These are phyloP conservation scores for Onychomys leucogaster DNA, from an alignment of 2,797 vertebrate species.

Conservation along the genomic window DNA sequence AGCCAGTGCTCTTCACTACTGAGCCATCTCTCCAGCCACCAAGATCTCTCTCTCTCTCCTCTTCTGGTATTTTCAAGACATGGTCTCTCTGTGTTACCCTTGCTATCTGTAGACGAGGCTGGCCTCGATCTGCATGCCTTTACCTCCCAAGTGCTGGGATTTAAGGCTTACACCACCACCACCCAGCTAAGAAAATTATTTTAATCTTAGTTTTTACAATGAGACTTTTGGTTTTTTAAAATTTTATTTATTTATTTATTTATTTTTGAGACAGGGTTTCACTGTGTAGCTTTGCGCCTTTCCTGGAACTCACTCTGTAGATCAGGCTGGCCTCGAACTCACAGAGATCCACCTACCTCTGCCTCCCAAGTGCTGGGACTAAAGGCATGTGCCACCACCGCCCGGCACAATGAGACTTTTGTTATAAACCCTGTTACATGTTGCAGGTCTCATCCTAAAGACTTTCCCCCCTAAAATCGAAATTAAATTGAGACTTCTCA, in stretches of 20 bases:
- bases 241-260: no score
- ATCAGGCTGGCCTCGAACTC: not conserved
- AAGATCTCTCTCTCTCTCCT: not conserved
- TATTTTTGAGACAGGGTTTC: no score
- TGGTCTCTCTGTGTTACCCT: not conserved
- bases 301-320: no score
- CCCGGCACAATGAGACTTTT: not conserved
- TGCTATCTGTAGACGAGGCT: not conserved
- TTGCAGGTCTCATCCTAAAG: slow-evolving; percentile 17
- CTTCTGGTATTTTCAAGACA: not conserved
- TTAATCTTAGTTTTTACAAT: no score
- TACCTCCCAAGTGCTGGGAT: no score
- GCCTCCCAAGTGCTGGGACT: not conserved
- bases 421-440: not conserved
- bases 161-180: no score
- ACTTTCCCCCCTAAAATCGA: not conserved
- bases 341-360: not conserved
- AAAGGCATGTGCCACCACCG: not conserved
- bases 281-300: no score
- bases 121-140: no score
- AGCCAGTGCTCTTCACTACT: not conserved
- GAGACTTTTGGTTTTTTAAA: no score
- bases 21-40: not conserved
- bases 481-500: slow-evolving; percentile 35
- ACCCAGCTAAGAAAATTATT: no score